Conservation (phyloP, 2,888 invertebrate genomes). For the Chrysomela aeneicollis region DNA sequence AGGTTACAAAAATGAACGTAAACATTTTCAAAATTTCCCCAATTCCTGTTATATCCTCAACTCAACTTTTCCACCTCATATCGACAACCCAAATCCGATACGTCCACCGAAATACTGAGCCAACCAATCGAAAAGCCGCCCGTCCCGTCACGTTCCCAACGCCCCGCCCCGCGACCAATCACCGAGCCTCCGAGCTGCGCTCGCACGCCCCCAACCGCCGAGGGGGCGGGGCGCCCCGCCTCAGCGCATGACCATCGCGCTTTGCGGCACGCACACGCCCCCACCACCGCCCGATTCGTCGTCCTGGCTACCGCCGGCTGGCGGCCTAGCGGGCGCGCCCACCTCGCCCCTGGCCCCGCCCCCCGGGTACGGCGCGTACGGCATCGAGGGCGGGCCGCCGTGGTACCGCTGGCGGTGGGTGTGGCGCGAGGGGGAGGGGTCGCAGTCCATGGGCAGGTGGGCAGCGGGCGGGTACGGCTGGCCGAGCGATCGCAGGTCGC, state of each 20-base stretch:
- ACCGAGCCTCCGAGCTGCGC: no score
- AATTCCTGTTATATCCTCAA: no score
- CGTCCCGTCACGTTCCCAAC: conserved; percentile 13
- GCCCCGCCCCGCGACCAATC: conserved; percentile 10
- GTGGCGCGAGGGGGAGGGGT: conserved; percentile 67
- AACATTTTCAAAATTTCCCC: no score
- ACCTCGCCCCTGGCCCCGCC: conserved; percentile 59
- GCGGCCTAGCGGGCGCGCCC: conserved; percentile 68
- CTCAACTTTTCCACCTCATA: no score
- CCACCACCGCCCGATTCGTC: conserved; percentile 81
- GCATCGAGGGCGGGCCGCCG: conserved; percentile 57
- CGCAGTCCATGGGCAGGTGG: conserved; percentile 78
- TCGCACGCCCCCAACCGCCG: no score
- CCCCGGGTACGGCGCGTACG: conserved; percentile 59
- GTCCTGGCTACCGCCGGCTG: conserved; percentile 67
- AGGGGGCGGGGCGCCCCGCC: no score
- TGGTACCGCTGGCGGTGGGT: conserved; percentile 52
- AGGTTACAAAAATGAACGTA: no score
- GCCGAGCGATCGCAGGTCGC: conserved; percentile 52
- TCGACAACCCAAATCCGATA: not conserved
- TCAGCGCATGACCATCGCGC: conserved; percentile 91
- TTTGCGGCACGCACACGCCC: conserved; percentile 90
- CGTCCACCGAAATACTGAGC: no score
- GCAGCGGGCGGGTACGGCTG: conserved; percentile 49
- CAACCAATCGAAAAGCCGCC: conserved; percentile 18